Conservation (phyloP, 1,140 invertebrate genomes). For the Varroa destructor region DNA sequence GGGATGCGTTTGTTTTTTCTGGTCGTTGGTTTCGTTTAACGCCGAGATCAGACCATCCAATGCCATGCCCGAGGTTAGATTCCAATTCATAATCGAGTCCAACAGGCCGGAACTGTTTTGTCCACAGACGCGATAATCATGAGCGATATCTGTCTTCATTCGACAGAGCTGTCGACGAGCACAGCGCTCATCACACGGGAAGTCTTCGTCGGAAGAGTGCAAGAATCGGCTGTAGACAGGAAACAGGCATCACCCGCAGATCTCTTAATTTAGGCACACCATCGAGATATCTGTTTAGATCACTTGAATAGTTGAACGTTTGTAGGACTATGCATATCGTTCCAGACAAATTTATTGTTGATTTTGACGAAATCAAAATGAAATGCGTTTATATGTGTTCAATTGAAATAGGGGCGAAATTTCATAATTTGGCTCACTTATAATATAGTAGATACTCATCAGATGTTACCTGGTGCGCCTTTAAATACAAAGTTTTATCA, state of each 20-base stretch:
- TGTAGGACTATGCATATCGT: no score
- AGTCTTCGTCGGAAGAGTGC: conserved; percentile 17
- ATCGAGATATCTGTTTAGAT: no score
- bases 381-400: no score
- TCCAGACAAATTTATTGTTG: no score
- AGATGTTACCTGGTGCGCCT: no score
- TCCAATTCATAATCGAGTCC: conserved; percentile 8
- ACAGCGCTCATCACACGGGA: conserved; percentile 11
- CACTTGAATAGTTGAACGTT: no score
- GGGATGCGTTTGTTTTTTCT: background rate
- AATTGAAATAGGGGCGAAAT: no score
- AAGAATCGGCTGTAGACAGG: conserved; percentile 1
- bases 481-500: no score
- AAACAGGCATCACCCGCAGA: background rate
- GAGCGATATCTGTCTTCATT: conserved; percentile 24
- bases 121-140: conserved; percentile 13
- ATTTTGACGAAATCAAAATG: no score
- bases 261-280: no score
- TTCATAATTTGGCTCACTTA: no score
- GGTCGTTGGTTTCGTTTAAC: background rate
- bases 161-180: conserved; percentile 19
- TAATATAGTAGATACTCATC: no score
- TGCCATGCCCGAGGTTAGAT: background rate
- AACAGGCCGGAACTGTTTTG: conserved; percentile 14
- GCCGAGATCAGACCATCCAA: background rate